Evolutionary conservation across 2,797 vertebrate species (phyloP), one percentile per base, ranked within the genome.

Genomic region (Australoheros facetus): DNA sequence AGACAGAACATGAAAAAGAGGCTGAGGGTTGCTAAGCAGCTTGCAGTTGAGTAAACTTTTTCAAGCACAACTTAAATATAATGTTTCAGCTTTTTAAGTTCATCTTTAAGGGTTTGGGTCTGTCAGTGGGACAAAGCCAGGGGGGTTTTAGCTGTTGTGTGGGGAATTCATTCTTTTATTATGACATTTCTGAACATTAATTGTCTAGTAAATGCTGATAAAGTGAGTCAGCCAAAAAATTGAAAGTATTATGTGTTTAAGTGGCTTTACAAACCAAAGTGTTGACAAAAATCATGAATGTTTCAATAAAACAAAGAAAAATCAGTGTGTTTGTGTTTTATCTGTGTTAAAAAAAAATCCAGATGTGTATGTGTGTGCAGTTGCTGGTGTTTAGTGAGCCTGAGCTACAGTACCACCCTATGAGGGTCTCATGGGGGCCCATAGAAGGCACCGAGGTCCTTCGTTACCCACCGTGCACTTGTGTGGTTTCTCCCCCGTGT

Each of bases 401-500:
- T 4, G 73, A 75, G 73, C 30, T 8, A 48, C 7, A 26, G 26
- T 26, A 26, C 26, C 1, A 28, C 48, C 80, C 79, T 48, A 62
- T 8, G 2, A 76, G 78, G 73, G 77, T 75, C 54, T 19, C 9
- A 7, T 3, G 32, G 55, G 66, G 72, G 77, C 55, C 56, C 39
- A 28, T 10, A 7, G n/a, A 71, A 60, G 83, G 83, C 32, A 9
- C 4, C 4, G 16, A 13, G 82, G 71, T 60, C 59, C 73, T 81
- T 73, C 32, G 82, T 89, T 87, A 92, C 92, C 79, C 84, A 99
- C 98, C 91, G 98, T 99, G 95, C 98, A 99, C 91, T 98, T 99
- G 95, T 99, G 98, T 1, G 98, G 98, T 83, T 99, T 99, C 95
- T 99, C 98, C 59, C 98, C 98, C 0, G 98, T 99, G 95, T 99